Evolutionary conservation across 2,113 vertebrate genomes (phyloP).

Genomic region (Hydrochoerus hydrochaeris): DNA sequence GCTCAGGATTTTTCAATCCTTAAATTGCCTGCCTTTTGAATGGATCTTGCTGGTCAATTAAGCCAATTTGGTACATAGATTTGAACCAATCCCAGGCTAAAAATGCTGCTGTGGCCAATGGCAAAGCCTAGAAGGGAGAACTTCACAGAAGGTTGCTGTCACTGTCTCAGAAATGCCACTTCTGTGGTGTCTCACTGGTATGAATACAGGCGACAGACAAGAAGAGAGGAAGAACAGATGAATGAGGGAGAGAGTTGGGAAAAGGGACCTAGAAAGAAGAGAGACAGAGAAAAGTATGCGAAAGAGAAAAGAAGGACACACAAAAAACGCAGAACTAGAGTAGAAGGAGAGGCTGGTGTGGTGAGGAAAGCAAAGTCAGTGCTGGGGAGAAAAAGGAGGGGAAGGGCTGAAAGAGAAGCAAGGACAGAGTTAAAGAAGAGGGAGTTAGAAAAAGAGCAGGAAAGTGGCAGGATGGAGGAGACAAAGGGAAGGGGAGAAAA

Average conservation of each 20-base stretch:
- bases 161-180: not conserved
- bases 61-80: not conserved
- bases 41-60: constrained; percentile 49
- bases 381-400: not conserved
- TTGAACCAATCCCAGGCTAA: constrained; percentile 34
- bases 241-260: not conserved
- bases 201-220: not conserved
- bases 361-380: not conserved
- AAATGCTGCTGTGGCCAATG: not conserved
- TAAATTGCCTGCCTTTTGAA: not conserved
- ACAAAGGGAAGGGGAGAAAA: not conserved
- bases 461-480: constrained; percentile 41
- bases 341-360: too few relatives aligned
- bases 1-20: not conserved
- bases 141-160: not conserved
- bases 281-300: not conserved
- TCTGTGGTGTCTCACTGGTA: not conserved
- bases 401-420: constrained; percentile 14
- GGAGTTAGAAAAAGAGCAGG: not conserved
- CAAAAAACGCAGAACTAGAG: not conserved
- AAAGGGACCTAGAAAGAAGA: not conserved
- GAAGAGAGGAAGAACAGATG: not conserved
- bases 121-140: constrained; percentile 62
- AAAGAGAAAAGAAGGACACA: not conserved
- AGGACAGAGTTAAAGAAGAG: not conserved